Evolutionary conservation across 2,113 vertebrate species (phyloP).

Genomic region (Dromaius novaehollandiae): DNA sequence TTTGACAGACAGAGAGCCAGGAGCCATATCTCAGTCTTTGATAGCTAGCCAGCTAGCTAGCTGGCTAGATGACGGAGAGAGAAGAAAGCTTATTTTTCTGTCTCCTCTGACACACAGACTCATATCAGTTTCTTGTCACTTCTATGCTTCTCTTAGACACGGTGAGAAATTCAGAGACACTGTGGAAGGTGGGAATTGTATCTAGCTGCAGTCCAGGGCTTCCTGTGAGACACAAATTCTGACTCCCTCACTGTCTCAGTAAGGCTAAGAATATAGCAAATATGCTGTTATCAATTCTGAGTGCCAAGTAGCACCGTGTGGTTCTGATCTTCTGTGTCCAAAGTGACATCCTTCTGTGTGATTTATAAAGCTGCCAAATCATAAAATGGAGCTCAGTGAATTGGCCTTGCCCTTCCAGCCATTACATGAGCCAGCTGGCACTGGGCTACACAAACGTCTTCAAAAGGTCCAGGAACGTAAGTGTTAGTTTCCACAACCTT

Average conservation of each 20-base stretch:
- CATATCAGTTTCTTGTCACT: constrained; percentile 34
- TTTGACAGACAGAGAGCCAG: constrained; percentile 52
- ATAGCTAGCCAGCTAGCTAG: constrained; percentile 32
- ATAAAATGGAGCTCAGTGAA: not conserved
- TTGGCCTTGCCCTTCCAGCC: not conserved
- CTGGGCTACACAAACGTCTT: not conserved
- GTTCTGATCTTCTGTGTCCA: constrained; percentile 11
- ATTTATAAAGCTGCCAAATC: constrained; percentile 29
- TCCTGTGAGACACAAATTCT: not conserved
- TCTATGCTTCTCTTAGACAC: not conserved
- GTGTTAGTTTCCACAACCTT: not conserved
- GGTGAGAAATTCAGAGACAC: not conserved
- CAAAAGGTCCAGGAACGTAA: not conserved
- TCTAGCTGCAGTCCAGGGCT: not conserved
- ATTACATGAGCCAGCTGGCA: not conserved
- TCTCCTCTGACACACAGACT: constrained; percentile 27
- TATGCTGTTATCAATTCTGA: not conserved
- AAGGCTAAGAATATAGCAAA: constrained; percentile 12
- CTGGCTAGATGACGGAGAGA: constrained; percentile 25
- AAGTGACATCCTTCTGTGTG: constrained; percentile 3
- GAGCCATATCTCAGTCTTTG: constrained; percentile 35
- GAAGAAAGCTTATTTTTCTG: constrained; percentile 28
- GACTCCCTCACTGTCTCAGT: not conserved
- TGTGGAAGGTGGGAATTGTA: not conserved
- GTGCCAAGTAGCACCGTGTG: not conserved